Base-by-base conservation (phyloP, 1,140 invertebrate species). In the Heliconius eleuchia region DNA sequence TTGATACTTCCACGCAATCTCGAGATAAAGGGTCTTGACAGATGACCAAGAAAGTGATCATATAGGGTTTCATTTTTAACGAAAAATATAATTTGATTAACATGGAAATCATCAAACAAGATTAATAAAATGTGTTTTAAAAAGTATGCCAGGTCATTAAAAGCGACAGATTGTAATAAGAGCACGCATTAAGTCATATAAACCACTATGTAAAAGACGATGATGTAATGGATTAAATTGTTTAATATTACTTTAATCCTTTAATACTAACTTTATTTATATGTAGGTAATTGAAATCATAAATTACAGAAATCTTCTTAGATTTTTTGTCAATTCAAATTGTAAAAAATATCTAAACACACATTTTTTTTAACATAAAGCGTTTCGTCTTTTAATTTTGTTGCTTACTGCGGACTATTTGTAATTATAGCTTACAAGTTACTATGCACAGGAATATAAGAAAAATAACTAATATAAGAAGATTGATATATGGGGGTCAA, bases 401-500 rank as follows among this genome's bases (percentile, higher is more conserved):
- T 60, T 60, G 19, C n/a, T 60, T 27, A 60, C 4, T 46, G 13
- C 42, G 4, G 42, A 16, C 13, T 8, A n/a, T 66, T 30, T 16
- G 13, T 50, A 52, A 50, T 50, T 50, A 34, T 18, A 27, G 66
- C 34, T 39, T 75, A 18, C 50, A 19, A 18, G 16, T 6, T 52
- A 50, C 46, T 42, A 37, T n/a, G 0, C 46, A 16, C 6, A 57
- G 27, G 13, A 42, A 60, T 16, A 75, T 13, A 37, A 39, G 57
- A 55, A 71, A 79, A 37, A 74, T 52, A 70, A 71, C 55, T 71
- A 78, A 19, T 42, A 73, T 39, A 77, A 76, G 76, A 82, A 83
- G 79, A 83, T 84, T 82, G 78, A 80, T 83, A 84, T 80, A 80
- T 73, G 76, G 55, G 74, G 82, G 80, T 84, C 83, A 83, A 81